Base-by-base conservation (phyloP, 2,888 invertebrate species). In the Yponomeuta evonymella region DNA sequence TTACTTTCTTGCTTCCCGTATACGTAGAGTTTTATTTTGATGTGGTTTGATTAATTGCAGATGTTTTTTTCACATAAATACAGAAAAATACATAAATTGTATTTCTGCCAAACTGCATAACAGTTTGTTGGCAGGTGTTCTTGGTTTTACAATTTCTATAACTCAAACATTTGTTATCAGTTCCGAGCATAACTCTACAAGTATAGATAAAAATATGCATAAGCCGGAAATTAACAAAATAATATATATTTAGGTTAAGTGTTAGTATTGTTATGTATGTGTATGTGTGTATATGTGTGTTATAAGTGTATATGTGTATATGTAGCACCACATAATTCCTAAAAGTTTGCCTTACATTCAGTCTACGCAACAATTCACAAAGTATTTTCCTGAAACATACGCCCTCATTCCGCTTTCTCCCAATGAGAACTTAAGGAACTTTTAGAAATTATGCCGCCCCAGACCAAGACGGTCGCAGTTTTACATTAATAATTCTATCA, bases 401-500 rank as follows among this genome's bases (percentile, higher is more conserved):
- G 51, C 51, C 51, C 12, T 58, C 51, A 58, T 58, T 58, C 15
- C 15, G 15, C 51, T 58, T 58, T 58, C 51, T 58, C 51, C 51
- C 51, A 58, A 58, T 58, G 51, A 58, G 51, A 9, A 58, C 51
- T 58, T 58, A 58, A 12, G 12, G 15, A 58, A 58, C 51, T 58
- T 58, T 58, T 58, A 15, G 51, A 58, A 58, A 12, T 58, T 12
- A 68, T 8, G 68, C 12, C 30, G 68, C 30, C 30, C 23, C 11
- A 10, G 51, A 30, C 29, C 48, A 23, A 29, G 23, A 15, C 48
- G 4, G 67, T 8, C 43, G 15, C 36, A 43, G 43, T 67, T 48
- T 30, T 9, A 48, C 64, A 70, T 65, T 48, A 65, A 65, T 58
- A 65, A 70, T 70, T 70, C 65, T 65, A 65, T 65, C 48, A 48